Evolutionary conservation across 2,797 vertebrate genomes (phyloP).

Genomic region (Phoebastria nigripes): DNA sequence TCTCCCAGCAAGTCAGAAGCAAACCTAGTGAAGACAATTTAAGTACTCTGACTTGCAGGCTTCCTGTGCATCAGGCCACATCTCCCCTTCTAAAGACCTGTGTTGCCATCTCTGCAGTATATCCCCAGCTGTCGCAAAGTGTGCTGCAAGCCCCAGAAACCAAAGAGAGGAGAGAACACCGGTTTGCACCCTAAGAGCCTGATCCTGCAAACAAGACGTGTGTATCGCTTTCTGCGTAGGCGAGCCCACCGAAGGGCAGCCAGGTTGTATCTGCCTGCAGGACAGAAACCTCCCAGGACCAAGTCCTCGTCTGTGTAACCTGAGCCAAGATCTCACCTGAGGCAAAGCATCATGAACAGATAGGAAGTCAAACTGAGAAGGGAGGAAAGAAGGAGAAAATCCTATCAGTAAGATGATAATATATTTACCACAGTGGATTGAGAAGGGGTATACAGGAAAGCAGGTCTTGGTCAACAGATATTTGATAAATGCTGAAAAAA

Average conservation of each 20-base stretch:
- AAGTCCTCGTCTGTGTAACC: background rate
- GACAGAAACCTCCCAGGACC: background rate
- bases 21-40: background rate
- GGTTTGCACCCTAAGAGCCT: background rate
- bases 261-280: background rate
- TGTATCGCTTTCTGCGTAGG: background rate
- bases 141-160: background rate
- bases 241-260: rapidly evolving
- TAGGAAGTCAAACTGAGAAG: background rate
- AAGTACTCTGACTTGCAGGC: background rate
- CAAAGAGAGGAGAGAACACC: background rate
- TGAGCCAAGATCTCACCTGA: background rate
- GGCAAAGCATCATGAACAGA: background rate
- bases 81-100: background rate
- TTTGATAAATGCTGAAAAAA: background rate
- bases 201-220: rapidly evolving
- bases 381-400: background rate
- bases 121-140: rapidly evolving
- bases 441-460: background rate
- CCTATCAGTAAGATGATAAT: background rate
- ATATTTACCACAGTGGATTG: background rate
- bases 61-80: background rate
- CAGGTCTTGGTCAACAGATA: background rate
- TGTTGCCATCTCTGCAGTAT: background rate
- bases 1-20: background rate